These are phyloP conservation scores for Sandelia bainsii DNA, from an alignment of 2,797 vertebrate genomes.

Conservation along the genomic window DNA sequence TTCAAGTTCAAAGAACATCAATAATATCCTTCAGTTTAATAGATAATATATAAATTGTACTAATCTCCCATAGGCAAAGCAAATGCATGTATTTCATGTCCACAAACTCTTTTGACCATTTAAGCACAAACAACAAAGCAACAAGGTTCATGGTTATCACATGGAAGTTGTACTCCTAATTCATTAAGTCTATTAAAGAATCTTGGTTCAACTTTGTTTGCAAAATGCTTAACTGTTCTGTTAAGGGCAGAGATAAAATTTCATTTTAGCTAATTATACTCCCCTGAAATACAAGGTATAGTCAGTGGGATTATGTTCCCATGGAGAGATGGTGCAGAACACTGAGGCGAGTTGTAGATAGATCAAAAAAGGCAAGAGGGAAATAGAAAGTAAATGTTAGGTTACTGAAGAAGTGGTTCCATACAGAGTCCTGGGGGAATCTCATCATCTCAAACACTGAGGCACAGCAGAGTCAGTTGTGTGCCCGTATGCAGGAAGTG, in stretches of 20 bases:
- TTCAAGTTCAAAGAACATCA: no score
- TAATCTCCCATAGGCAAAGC: no score
- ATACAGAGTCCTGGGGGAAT: background rate
- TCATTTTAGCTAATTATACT: slow-evolving; percentile 9
- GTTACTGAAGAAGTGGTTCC: background rate
- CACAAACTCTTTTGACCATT: slow-evolving; percentile 6
- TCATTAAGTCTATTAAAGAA: background rate
- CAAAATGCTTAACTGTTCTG: background rate
- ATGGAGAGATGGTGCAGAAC: background rate
- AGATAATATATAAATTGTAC: no score
- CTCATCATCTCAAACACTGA: slow-evolving; percentile 15
- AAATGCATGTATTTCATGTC: background rate
- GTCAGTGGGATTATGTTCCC: background rate
- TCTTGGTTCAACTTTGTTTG: background rate
- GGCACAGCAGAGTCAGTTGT: background rate
- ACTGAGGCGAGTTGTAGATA: background rate
- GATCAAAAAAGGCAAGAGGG: slow-evolving; percentile 1
- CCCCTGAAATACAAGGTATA: background rate
- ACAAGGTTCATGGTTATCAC: no score
- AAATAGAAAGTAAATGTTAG: slow-evolving; percentile 6
- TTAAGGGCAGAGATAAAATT: background rate
- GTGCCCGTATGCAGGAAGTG: background rate
- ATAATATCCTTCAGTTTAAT: no score
- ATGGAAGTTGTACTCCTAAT: background rate
- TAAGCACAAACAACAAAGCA: background rate